Base-by-base conservation (phyloP, 2,113 vertebrate species). In the Heteronetta atricapilla region DNA sequence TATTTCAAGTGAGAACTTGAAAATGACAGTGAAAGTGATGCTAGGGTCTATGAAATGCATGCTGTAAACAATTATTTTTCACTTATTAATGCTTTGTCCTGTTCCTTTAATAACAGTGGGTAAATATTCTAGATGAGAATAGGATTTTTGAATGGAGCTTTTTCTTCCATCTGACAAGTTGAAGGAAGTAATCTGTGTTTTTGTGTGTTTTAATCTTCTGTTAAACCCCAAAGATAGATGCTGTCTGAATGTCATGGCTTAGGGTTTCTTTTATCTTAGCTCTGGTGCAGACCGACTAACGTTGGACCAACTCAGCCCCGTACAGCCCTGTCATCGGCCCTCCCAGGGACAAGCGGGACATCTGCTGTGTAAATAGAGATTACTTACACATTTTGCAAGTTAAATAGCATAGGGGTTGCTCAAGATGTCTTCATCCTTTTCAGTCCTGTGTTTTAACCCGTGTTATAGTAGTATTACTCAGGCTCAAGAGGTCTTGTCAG, bases 301-400 rank as follows among this genome's bases (percentile, higher is more conserved):
- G 0, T 0, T 34, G 62, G 52, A 64, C 34, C 28, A 33, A 59
- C 31, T n/a, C 5, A 5, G 3, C 15, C 29, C 1, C 2, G 2
- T 28, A 10, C 8, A 5, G 3, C 50, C 4, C 2, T 25, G 55
- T 10, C 3, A 23, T 3, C 0, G 0, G 33, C 19, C 4, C 8
- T 53, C 0, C 29, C 2, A 4, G 29, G 67, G 44, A 42, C 23
- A 48, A 42, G 8, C 20, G 4, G 70, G 53, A 58, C 38, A 8
- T 40, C 58, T 58, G 17, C 9, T 29, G 40, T 8, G 17, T 22
- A 56, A 23, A 56, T 33, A 40, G 19, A n/a, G 23, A 31, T 58
- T 58, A 58, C 36, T 40, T 56, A 70, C n/a, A n/a, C 11, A 19
- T 17, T 40, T 40, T 44, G 11, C 22, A 44, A 75, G 44, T 58